Percentiles rank a stretch among this genome's conserved stretches.
Evolutionary conservation across 2,797 vertebrate genomes (phyloP).

Genomic region (Diplodus puntazzo): DNA sequence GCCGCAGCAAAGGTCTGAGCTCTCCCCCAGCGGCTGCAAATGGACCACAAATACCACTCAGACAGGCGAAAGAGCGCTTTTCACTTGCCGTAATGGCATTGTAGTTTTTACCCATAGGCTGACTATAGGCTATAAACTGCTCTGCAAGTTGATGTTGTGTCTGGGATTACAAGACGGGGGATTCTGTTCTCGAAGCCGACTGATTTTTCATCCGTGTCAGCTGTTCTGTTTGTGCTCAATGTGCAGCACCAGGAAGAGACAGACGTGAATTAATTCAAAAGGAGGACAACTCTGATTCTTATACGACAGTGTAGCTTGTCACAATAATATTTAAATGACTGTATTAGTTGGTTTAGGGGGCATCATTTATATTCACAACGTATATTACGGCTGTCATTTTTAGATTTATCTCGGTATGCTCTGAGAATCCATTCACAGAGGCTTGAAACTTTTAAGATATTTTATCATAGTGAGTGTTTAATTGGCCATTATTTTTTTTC

Average conservation of each 20-base stretch:
- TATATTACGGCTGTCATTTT: neutral
- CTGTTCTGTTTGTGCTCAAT: neutral
- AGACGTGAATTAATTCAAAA: too few species aligned
- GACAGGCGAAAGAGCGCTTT: neutral
- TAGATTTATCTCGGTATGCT: neutral
- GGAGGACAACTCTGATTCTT: too few species aligned
- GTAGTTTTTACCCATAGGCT: neutral
- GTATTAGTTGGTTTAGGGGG: too few species aligned
- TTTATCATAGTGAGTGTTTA: too few species aligned
- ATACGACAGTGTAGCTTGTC: too few species aligned
- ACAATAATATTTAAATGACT: too few species aligned
- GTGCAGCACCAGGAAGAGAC: neutral
- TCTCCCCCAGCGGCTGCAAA: conserved; percentile 38
- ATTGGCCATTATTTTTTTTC: too few species aligned
- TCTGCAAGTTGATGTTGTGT: neutral
- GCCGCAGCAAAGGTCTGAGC: conserved; percentile 12
- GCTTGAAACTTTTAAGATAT: neutral
- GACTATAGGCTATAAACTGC: neutral
- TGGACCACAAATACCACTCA: conserved; percentile 2
- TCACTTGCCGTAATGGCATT: neutral
- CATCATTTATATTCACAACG: neutral
- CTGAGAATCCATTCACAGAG: neutral
- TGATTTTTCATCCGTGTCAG: too few species aligned
- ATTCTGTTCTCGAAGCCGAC: neutral
- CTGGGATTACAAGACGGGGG: neutral